Conservation (phyloP, 2,888 invertebrate species). For the Euproctis similis region DNA sequence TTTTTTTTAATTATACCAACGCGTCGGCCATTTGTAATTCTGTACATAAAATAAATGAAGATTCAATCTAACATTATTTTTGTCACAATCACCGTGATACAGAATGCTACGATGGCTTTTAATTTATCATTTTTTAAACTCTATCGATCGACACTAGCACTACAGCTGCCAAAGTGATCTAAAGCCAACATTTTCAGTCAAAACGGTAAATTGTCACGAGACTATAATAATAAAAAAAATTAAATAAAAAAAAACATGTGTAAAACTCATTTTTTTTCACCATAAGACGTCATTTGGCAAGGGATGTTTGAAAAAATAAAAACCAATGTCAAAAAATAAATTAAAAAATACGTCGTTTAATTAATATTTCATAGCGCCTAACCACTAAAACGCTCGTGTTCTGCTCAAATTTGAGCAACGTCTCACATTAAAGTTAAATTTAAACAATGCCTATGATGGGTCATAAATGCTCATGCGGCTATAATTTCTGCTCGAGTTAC, state of each 20-base stretch:
- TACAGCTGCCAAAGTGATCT: conserved; percentile 15
- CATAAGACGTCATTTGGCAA: conserved; percentile 50
- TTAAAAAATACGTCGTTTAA: conserved; percentile 19
- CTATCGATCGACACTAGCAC: no score
- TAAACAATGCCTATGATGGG: conserved; percentile 11
- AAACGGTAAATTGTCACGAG: no score
- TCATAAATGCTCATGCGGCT: conserved; percentile 7
- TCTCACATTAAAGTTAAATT: conserved; percentile 6
- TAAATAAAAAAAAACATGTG: conserved; percentile 23
- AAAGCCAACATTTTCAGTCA: conserved; percentile 8
- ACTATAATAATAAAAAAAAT: conserved; percentile 27
- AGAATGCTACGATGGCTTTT: not conserved
- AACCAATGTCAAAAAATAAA: conserved; percentile 19
- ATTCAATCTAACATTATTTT: no score
- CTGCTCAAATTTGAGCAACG: conserved; percentile 12
- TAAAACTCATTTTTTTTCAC: conserved; percentile 26
- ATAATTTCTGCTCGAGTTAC: conserved; percentile 6
- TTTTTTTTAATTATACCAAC: no score
- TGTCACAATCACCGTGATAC: not conserved
- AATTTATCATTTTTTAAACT: not conserved
- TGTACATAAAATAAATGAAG: no score
- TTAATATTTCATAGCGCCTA: conserved; percentile 27
- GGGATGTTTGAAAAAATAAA: conserved; percentile 20
- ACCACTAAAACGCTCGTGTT: conserved; percentile 18
- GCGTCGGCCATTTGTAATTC: no score